Base-by-base conservation (phyloP, 2,797 vertebrate genomes). In the Margarornis squamiger region DNA sequence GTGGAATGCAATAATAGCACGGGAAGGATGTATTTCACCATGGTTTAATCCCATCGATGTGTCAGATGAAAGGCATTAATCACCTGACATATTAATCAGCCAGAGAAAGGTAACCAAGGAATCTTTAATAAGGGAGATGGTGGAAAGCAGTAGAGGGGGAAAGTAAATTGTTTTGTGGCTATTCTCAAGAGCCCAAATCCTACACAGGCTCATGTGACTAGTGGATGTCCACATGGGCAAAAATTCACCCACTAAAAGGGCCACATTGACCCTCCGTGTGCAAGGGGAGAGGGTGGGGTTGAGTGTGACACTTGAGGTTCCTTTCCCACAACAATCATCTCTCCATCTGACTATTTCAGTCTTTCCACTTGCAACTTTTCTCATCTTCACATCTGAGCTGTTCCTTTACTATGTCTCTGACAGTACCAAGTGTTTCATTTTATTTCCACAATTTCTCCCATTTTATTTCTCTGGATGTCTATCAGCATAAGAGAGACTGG, bases 41-140 rank as follows among this genome's bases (percentile, higher is more conserved):
- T 3, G 26, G 77, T 62, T 93, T 76, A 89, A 93, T 87, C 55
- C 92, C 92, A 88, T 26, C 0, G 2, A 81, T 63, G 77, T 63
- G 72, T 93, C 94, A 95, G 86, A 92, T 26, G 29, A 66, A 95
- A 93, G 76, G 78, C 80, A 86, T 94, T 94, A 70, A 95, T 94
- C 93, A 94, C 32, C 67, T 85, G 92, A 85, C 41, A 67, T 24
- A 86, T 61, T 90, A 67, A 92, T 92, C 90, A 95, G 77, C 34
- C 90, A 73, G 0, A 27, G 41, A 66, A 81, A 75, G 43, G 76
- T 62, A 96, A 92, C 62, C 20, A 76, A 66, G 58, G 61, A 84
- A 75, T 81, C 68, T 70, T 72, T 92, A 90, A 70, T 36, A 90
- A 82, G 48, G 29, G 77, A 89, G 63, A 93, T 30, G 30, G 70